Conservation (phyloP, 1,140 invertebrate genomes). For the Drosophila eugracilis region DNA sequence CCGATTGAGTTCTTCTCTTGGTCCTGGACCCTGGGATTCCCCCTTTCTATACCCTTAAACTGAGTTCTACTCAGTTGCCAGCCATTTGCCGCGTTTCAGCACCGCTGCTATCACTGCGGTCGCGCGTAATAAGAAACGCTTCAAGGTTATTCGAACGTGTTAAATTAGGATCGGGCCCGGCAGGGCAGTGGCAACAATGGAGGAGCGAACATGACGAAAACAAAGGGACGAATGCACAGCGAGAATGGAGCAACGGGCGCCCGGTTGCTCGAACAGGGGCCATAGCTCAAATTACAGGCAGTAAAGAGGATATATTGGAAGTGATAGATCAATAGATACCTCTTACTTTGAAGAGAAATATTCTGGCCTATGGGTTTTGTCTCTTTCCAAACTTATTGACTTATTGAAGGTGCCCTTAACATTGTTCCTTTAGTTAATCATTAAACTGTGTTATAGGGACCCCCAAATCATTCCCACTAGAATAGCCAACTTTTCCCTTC, state of each 20-base stretch:
- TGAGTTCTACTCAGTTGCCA: too few relatives aligned
- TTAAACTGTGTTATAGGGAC: too few relatives aligned
- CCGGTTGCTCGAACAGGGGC: slow-evolving; percentile 58
- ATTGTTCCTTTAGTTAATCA: too few relatives aligned
- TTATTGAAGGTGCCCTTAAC: too few relatives aligned
- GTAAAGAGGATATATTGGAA: neutral
- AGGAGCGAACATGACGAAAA: slow-evolving; percentile 76
- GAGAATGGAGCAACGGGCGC: slow-evolving; percentile 64
- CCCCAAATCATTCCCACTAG: too few relatives aligned
- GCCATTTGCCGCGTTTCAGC: slow-evolving; percentile 13
- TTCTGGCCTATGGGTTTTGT: too few relatives aligned
- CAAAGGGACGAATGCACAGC: slow-evolving; percentile 73
- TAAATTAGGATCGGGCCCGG: slow-evolving; percentile 77
- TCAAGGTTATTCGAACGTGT: slow-evolving; percentile 83
- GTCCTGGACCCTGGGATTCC: neutral
- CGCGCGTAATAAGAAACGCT: slow-evolving; percentile 82
- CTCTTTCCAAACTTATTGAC: too few relatives aligned
- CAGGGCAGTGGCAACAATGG: slow-evolving; percentile 67
- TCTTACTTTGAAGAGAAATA: too few relatives aligned
- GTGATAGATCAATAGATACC: slow-evolving; percentile 4
- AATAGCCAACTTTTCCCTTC: neutral
- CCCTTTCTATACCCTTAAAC: too few relatives aligned
- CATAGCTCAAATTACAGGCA: slow-evolving; percentile 74
- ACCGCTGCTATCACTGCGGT: slow-evolving; percentile 53
- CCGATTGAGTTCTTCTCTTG: slow-evolving; percentile 11